phyloP scores from a whole-genome alignment of 2,113 vertebrate species.

The Pitta sordida region DNA sequence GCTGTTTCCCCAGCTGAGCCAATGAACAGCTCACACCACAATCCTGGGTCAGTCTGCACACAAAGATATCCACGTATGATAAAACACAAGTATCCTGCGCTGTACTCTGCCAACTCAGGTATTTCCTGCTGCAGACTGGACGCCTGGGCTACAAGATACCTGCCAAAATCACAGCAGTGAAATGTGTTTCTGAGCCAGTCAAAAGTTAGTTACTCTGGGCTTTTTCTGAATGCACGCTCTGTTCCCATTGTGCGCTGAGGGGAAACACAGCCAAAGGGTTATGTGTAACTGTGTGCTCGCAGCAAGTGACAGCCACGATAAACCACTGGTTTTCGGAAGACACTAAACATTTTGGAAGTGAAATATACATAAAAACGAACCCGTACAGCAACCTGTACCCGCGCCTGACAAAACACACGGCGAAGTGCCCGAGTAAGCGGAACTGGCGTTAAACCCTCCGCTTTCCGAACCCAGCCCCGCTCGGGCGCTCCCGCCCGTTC shows the following conservation, averaged over 20 bases:
- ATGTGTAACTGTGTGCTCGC: too few relatives aligned
- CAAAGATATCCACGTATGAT: neutral
- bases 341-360: too few relatives aligned
- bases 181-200: neutral
- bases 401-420: too few relatives aligned
- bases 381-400: too few relatives aligned
- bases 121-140: neutral
- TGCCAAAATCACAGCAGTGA: conserved; percentile 8
- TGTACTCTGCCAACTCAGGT: neutral
- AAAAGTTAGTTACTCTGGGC: conserved; percentile 12
- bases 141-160: neutral
- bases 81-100: neutral
- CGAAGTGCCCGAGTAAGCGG: too few relatives aligned
- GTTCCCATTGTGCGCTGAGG: neutral
- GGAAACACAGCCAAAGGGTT: neutral
- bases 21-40: neutral
- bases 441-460: too few relatives aligned
- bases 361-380: too few relatives aligned
- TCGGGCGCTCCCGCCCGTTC: too few relatives aligned
- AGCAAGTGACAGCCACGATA: too few relatives aligned
- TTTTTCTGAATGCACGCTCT: neutral
- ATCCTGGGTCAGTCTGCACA: neutral
- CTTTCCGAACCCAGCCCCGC: too few relatives aligned
- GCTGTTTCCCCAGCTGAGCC: neutral
- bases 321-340: too few relatives aligned